A percentile compares a stretch with the other conserved stretches of the same genome.
phyloP scores from a whole-genome alignment of 1,140 invertebrate genomes.

The Aporrectodea caliginosa region DNA sequence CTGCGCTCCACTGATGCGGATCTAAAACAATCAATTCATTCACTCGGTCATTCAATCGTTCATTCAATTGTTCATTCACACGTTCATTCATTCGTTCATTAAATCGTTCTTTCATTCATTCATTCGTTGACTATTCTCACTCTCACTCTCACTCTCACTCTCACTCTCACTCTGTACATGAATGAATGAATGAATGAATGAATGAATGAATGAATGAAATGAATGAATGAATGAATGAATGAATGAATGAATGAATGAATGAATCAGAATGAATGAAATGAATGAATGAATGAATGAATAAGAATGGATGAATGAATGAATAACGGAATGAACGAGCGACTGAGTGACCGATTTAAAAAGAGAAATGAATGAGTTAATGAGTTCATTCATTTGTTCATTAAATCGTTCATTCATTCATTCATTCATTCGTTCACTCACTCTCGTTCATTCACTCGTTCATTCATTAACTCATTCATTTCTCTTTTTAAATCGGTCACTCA shows the following conservation, averaged over 20 bases:
- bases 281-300: too few species aligned
- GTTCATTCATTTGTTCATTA: background rate
- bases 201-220: too few species aligned
- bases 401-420: too few species aligned
- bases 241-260: background rate
- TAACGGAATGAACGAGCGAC: too few species aligned
- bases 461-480: background rate
- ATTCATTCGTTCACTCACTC: too few species aligned
- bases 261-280: too few species aligned
- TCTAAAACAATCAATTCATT: conserved; percentile 61
- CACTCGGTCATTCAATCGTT: background rate
- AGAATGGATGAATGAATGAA: too few species aligned
- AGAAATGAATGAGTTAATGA: background rate
- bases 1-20: conserved; percentile 86
- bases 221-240: background rate
- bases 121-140: background rate
- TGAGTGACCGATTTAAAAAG: background rate
- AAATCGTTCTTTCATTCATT: too few species aligned
- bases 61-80: background rate
- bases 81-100: background rate
- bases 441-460: conserved; percentile 6
- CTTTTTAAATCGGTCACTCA: background rate
- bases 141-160: background rate
- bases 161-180: background rate
- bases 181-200: too few species aligned